Evolutionary conservation across 92 coral and sea anemone species (phyloP).

Genomic region (Porites rus): DNA sequence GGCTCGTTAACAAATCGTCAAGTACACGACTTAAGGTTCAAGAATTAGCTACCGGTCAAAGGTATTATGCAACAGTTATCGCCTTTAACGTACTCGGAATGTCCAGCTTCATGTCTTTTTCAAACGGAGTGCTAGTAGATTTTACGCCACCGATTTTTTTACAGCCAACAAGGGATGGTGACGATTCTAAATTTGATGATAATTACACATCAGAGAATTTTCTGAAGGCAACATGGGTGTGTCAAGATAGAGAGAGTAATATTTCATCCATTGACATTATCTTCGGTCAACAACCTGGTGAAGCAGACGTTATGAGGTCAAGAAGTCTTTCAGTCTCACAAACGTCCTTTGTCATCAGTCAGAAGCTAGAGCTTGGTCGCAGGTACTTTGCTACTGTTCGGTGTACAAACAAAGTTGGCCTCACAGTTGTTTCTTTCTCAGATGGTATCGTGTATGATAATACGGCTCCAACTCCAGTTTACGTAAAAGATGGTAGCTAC

Average conservation of each 20-base stretch:
- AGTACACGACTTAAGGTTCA: conserved; percentile 78
- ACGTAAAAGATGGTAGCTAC: conserved; percentile 68
- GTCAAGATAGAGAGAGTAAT: conserved; percentile 69
- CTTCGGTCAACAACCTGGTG: conserved; percentile 86
- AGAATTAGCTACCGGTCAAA: conserved; percentile 64
- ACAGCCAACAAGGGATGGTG: conserved; percentile 60
- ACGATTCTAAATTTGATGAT: conserved; percentile 9
- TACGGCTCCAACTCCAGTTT: conserved; percentile 65
- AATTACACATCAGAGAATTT: conserved; percentile 41
- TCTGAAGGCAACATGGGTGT: conserved; percentile 71
- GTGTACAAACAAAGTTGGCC: conserved; percentile 82
- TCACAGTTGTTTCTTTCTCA: conserved; percentile 49
- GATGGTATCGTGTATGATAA: conserved; percentile 76
- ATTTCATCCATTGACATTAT: conserved; percentile 54
- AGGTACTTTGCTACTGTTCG: conserved; percentile 83
- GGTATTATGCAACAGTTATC: conserved; percentile 76
- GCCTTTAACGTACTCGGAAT: conserved; percentile 80
- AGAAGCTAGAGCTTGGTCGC: conserved; percentile 47
- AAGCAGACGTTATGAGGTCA: conserved; percentile 56
- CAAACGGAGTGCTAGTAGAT: conserved; percentile 82
- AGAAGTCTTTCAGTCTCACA: conserved; percentile 56
- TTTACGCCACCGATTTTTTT: conserved; percentile 76
- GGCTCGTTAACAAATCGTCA: conserved; percentile 65
- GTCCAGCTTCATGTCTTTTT: conserved; percentile 70
- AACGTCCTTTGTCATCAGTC: conserved; percentile 22